Conservation (phyloP, 1,140 invertebrate species). For the Brachionus koreanus region DNA sequence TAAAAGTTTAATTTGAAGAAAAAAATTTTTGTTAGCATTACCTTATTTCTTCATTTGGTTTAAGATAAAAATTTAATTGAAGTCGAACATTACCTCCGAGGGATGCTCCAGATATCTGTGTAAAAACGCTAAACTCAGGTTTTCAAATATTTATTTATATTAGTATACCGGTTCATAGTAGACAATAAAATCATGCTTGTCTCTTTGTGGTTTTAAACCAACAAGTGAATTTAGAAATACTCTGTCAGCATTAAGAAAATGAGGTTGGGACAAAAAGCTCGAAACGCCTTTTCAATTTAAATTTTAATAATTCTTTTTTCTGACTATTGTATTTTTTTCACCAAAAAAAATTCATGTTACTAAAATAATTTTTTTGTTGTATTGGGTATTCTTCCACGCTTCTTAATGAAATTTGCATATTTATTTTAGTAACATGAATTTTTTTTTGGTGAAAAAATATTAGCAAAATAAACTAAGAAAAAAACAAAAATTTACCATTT, state of each 20-base stretch:
- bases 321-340: no score
- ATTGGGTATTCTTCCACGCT: no score
- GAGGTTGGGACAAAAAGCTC: slow-evolving; percentile 28
- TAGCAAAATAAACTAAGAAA: no score
- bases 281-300: no score
- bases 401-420: no score
- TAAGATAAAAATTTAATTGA: slow-evolving; percentile 32
- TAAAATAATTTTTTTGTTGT: no score
- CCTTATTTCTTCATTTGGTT: neutral
- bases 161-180: slow-evolving; percentile 10
- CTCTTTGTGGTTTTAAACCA: neutral
- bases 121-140: neutral
- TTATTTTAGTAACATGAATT: no score
- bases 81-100: neutral
- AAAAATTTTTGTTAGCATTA: neutral
- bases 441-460: no score
- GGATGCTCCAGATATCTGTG: neutral
- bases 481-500: neutral
- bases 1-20: neutral
- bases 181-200: slow-evolving; percentile 34
- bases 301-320: no score
- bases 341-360: no score
- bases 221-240: neutral
- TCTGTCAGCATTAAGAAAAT: slow-evolving; percentile 36
- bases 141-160: neutral